phyloP scores from a whole-genome alignment of 2,888 invertebrate genomes.

The Andrena hattorfiana region DNA sequence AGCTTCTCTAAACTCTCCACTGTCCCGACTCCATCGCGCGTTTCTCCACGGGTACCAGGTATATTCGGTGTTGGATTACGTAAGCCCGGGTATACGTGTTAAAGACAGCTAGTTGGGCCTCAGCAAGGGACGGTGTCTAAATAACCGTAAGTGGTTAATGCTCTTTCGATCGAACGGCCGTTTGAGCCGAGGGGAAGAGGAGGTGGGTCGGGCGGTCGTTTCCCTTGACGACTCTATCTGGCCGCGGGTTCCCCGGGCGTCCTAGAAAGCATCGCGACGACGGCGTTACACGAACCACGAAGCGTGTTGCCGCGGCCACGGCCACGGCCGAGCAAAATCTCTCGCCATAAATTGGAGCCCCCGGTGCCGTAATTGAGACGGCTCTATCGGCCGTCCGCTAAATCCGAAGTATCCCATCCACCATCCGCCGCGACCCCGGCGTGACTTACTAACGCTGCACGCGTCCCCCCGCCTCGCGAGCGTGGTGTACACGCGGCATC shows the following conservation, averaged over 20 bases:
- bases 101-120: neutral
- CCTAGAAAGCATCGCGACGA: conserved; percentile 44
- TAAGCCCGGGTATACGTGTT: conserved; percentile 20
- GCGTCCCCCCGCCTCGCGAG: conserved; percentile 41
- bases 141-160: conserved; percentile 42
- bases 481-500: conserved; percentile 28
- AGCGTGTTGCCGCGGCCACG: neutral
- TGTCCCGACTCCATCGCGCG: conserved; percentile 8
- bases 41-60: neutral
- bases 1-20: neutral
- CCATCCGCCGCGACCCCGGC: conserved; percentile 43
- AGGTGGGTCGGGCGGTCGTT: neutral
- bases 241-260: conserved; percentile 11
- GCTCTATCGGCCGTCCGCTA: conserved; percentile 69
- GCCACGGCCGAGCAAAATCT: conserved; percentile 52
- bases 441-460: conserved; percentile 67
- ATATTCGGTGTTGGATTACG: conserved; percentile 28
- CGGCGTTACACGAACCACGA: conserved; percentile 7
- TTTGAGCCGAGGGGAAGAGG: conserved; percentile 26
- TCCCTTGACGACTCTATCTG: conserved; percentile 57
- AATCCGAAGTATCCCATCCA: conserved; percentile 63
- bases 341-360: conserved; percentile 62
- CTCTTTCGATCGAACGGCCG: conserved; percentile 45
- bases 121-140: neutral
- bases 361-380: conserved; percentile 69